These are phyloP conservation scores for Peromyscus eremicus DNA, from an alignment of 2,797 vertebrate genomes.

Conservation along the genomic window DNA sequence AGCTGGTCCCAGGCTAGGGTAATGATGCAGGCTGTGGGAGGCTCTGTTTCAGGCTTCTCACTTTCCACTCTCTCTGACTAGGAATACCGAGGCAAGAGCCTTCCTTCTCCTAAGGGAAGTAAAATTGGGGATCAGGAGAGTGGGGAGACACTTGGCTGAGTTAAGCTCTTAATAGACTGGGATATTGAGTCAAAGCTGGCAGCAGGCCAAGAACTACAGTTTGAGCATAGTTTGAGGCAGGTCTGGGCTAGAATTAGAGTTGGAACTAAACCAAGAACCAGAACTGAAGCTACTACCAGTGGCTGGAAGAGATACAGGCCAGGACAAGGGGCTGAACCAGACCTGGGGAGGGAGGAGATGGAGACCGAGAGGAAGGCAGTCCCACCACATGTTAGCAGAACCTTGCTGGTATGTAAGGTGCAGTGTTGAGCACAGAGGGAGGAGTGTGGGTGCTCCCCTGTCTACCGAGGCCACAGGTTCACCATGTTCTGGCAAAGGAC, in stretches of 20 bases:
- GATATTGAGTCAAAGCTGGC: slow-evolving; percentile 41
- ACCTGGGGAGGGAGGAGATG: not conserved
- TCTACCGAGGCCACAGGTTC: not conserved
- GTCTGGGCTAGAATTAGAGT: slow-evolving; percentile 30
- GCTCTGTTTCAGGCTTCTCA: not conserved
- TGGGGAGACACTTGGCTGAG: not conserved
- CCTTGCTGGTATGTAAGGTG: not conserved
- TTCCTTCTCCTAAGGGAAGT: not conserved
- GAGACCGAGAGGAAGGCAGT: not conserved
- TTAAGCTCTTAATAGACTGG: slow-evolving; percentile 23
- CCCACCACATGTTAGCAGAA: not conserved
- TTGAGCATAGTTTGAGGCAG: slow-evolving; percentile 25
- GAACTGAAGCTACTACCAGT: not conserved
- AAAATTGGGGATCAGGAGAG: not conserved
- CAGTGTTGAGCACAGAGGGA: not conserved
- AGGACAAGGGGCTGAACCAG: not conserved
- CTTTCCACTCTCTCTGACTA: not conserved
- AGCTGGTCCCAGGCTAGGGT: not conserved
- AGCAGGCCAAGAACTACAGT: not conserved
- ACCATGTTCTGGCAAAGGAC: not conserved
- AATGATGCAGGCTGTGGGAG: not conserved
- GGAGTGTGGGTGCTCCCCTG: not conserved
- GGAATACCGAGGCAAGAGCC: not conserved
- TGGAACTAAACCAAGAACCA: not conserved
- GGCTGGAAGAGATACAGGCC: not conserved